Evolutionary conservation across 2,888 invertebrate genomes (phyloP), one percentile per base, ranked within the genome.

Genomic region (Melinaea menophilus): DNA sequence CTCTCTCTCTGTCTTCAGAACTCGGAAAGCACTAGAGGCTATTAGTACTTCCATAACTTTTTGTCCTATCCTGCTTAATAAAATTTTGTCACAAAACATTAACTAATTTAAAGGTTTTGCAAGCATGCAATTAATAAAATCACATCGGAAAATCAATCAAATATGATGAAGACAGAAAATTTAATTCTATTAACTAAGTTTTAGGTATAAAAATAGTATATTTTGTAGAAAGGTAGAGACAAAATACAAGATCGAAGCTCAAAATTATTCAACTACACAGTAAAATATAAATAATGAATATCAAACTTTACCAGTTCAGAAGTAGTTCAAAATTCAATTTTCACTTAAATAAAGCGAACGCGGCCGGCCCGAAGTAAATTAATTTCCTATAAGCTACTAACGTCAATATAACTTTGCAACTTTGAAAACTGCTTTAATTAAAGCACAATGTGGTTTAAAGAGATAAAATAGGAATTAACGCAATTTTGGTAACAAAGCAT

Each of bases 361-460:
- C 64, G 45, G 56, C 56, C 55, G 45, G 56, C 56, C 56, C 65
- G 67, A 63, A 63, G 63, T 72, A 71, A 73, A 73, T 73, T 72
- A 72, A 73, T 73, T 72, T 72, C 68, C 68, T 70, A 71, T 71
- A 71, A 72, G 70, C 73, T 69, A 67, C 70, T 70, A 70, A 55
- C 67, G 69, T 67, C 67, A 68, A 72, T 71, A 68, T 70, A 71
- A 69, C 65, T 69, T 67, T 66, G 41, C 61, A 70, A 71, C 63
- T 69, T 66, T 22, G 60, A 54, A 59, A 61, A 64, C 67, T 63
- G 68, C 63, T 70, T 65, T 71, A 67, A 71, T 71, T 71, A 71
- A 69, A 69, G 64, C 61, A 54, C 65, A 65, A 66, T 64, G 57
- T 61, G 63, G 35, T 47, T 47, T 56, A 55, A 51, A 34, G 56